Percentiles rank a stretch among this genome's conserved stretches.
Evolutionary conservation across 2,113 vertebrate genomes (phyloP).

Genomic region (Microcebus griseorufus): DNA sequence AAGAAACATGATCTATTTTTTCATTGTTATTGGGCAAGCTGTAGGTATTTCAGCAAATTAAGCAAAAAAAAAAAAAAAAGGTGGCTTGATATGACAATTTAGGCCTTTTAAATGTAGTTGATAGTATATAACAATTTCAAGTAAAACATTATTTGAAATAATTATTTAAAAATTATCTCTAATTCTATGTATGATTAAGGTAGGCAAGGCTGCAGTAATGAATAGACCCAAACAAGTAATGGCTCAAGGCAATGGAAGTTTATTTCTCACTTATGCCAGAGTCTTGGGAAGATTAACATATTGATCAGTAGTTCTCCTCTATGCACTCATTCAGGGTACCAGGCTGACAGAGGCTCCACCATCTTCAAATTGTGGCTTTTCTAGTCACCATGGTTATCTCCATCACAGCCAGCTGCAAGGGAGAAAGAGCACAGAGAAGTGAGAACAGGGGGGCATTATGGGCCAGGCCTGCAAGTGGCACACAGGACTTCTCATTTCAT

Average conservation of each 20-base stretch:
- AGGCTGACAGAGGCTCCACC: background rate
- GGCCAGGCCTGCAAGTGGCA: background rate
- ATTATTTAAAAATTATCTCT: background rate
- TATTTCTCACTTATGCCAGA: background rate
- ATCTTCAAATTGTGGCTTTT: background rate
- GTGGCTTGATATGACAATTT: background rate
- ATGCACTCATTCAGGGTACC: background rate
- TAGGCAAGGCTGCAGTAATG: background rate
- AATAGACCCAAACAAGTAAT: background rate
- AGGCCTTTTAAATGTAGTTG: background rate
- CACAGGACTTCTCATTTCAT: background rate
- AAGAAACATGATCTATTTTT: background rate
- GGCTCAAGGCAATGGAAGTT: background rate
- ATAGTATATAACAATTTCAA: background rate
- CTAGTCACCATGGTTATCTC: background rate
- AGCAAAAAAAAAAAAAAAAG: background rate
- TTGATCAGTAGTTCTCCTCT: background rate
- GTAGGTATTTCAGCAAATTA: background rate
- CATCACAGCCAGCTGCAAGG: background rate
- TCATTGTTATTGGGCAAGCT: background rate
- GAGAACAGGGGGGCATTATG: background rate
- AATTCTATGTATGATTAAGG: background rate
- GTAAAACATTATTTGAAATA: background rate
- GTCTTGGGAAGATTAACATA: background rate
- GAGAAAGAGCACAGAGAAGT: background rate